Conservation (phyloP, 2,113 vertebrate species). For the Triplophysa tibetana region DNA sequence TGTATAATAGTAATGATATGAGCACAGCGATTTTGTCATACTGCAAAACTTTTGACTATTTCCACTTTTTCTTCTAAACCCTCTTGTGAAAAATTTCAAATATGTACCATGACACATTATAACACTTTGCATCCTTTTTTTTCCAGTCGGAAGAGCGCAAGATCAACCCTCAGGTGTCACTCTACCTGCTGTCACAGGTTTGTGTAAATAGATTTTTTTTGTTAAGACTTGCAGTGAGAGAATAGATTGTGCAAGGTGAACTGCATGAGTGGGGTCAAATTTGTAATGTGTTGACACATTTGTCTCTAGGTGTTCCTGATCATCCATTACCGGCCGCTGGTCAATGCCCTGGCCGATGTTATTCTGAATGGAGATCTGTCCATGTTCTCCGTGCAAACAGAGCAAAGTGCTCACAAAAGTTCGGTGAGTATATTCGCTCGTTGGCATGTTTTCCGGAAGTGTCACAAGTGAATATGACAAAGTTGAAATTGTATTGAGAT, state of each 20-base stretch:
- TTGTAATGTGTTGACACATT: neutral
- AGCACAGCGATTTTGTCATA: too few relatives aligned
- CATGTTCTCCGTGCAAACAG: conserved; percentile 80
- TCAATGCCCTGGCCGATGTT: conserved; percentile 90
- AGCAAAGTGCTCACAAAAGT: conserved; percentile 81
- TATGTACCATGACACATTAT: neutral
- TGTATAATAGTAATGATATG: too few relatives aligned
- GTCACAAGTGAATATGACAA: too few relatives aligned
- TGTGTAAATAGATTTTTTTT: neutral
- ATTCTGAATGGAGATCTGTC: conserved; percentile 94
- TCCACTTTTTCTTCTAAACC: too few relatives aligned
- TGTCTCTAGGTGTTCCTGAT: conserved; percentile 91
- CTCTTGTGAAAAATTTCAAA: neutral
- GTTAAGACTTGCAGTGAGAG: conserved; percentile 5
- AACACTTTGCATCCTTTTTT: conserved; percentile 20
- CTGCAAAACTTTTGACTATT: too few relatives aligned
- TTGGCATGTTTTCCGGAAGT: neutral
- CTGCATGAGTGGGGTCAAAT: neutral
- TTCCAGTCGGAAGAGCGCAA: conserved; percentile 86
- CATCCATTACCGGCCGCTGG: conserved; percentile 92
- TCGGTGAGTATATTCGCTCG: conserved; percentile 72
- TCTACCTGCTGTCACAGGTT: conserved; percentile 98
- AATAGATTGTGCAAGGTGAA: neutral
- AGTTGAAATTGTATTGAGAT: neutral
- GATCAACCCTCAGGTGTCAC: conserved; percentile 94